A percentile compares a stretch with the other conserved stretches of the same genome.
Evolutionary conservation across 2,797 vertebrate genomes (phyloP).

Genomic region (Chloroceryle amazona): DNA sequence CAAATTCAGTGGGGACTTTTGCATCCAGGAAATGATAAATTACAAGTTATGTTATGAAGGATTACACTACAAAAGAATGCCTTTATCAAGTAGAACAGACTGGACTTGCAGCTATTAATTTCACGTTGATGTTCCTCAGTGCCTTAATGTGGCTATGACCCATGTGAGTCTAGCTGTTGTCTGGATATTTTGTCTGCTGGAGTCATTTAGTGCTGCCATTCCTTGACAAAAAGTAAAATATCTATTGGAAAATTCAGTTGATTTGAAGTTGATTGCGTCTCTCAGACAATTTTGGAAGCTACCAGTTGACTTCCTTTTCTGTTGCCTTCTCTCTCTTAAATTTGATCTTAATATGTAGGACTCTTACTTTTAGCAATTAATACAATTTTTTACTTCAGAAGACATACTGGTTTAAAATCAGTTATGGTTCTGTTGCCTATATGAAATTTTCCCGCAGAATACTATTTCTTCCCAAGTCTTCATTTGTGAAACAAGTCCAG

Average conservation of each 20-base stretch:
- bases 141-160: background rate
- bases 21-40: background rate
- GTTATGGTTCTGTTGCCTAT: background rate
- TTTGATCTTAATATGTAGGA: background rate
- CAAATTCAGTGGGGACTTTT: background rate
- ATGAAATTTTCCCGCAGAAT: background rate
- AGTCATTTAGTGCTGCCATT: background rate
- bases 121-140: background rate
- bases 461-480: background rate
- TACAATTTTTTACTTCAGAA: background rate
- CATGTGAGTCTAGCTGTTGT: background rate
- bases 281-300: background rate
- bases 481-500: background rate
- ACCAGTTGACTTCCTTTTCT: background rate
- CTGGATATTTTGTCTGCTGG: accelerated
- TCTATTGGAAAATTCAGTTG: background rate
- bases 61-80: background rate
- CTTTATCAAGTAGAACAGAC: background rate
- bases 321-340: background rate
- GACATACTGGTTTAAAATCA: background rate
- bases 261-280: background rate
- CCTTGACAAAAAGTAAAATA: background rate
- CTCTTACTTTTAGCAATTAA: background rate
- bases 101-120: background rate
- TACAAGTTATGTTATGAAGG: background rate